Evolutionary conservation across 1,140 invertebrate species (phyloP), one percentile per base, ranked within the genome.

Genomic region (Onthophagus taurus): DNA sequence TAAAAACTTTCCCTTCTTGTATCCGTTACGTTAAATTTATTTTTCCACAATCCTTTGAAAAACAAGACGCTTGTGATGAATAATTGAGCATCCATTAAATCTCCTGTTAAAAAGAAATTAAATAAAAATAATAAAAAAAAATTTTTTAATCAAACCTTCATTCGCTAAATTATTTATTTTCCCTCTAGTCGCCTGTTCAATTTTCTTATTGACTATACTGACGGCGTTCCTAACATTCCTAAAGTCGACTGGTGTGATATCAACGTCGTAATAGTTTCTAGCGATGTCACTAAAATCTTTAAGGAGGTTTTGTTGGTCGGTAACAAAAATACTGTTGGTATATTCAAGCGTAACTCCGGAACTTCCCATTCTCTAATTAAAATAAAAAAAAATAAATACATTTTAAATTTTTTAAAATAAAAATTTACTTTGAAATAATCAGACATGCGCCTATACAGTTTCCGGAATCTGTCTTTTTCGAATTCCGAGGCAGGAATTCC

Each of bases 11-110:
- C 62, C 44, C 51, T 58, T 14, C 49, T 53, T n/a, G 87, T 90
- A 0, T 51, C 54, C 1, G 66, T 59, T n/a, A 55, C 52, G 55
- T 87, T 76, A 52, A 93, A 92, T 1, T 78, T 73, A 4, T 72
- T 64, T 36, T 74, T 70, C 89, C 89, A 93, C 20, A 70, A 65
- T 8, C 84, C 87, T 67, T 86, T 89, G 65, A 93, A 92, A 57
- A 83, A 88, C 13, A 91, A 62, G 0, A 80, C 79, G 53, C 85
- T 89, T 0, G 82, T 77, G 13, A 91, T 58, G 2, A 92, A 61
- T 49, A 89, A 63, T 46, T 70, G 65, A 0, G 81, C 79, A 35
- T 77, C 63, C 6, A 30, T 24, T 19, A 74, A 55, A 45, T 70
- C 63, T 44, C 47, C 67, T 51, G 60, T 63, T 49, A 62, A 41